Conservation (phyloP, 2,888 invertebrate genomes). For the Crioceris asparagi region DNA sequence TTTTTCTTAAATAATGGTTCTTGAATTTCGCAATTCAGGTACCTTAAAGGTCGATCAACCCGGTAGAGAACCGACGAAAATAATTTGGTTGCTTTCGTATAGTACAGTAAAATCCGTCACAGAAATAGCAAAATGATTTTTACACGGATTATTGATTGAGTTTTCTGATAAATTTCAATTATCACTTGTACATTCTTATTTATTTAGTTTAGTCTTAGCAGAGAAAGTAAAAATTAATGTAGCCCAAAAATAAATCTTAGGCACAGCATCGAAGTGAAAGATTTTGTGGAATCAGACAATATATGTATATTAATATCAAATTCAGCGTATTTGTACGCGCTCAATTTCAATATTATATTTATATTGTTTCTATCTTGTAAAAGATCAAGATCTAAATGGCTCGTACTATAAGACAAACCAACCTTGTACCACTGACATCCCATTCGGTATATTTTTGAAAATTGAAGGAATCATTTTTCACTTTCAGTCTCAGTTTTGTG, state of each 20-base stretch:
- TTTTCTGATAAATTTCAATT: no score
- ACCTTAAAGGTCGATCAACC: conserved; percentile 25
- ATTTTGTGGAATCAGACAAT: no score
- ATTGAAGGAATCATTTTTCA: conserved; percentile 29
- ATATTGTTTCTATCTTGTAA: conserved; percentile 1
- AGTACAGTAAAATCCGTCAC: conserved; percentile 5
- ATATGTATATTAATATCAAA: not conserved
- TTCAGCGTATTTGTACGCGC: not conserved
- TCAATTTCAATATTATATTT: not conserved
- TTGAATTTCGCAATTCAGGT: conserved; percentile 19
- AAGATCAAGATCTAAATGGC: conserved; percentile 9
- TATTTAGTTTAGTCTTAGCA: no score
- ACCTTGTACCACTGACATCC: conserved; percentile 12
- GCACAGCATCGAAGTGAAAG: no score
- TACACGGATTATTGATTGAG: no score
- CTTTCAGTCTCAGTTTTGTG: conserved; percentile 24
- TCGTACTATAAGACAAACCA: conserved; percentile 10
- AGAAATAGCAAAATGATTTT: no score
- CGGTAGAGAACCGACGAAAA: conserved; percentile 17
- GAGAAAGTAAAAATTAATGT: no score
- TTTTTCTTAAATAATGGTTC: conserved; percentile 22
- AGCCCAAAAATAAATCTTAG: no score
- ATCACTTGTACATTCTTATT: no score
- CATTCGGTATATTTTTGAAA: conserved; percentile 17
- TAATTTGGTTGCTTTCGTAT: conserved; percentile 7